Base-by-base conservation (phyloP, 2,888 invertebrate species). In the Pseudococcus longispinus region DNA sequence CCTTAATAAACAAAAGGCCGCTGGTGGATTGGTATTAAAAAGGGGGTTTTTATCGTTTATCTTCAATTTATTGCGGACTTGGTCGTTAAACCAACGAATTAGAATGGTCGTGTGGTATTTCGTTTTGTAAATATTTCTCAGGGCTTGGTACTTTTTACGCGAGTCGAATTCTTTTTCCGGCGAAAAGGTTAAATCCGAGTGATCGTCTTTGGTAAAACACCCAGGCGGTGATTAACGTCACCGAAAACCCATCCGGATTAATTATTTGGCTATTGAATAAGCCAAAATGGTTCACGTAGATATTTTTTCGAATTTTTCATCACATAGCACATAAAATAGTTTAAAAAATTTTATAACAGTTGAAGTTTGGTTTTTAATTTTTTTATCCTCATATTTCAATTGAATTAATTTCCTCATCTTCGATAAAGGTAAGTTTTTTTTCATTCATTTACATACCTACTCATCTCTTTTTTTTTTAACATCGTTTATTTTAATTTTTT, bases 401-500 rank as follows among this genome's bases (percentile, higher is more conserved):
- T 46, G 37, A 55, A 80, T 80, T 55, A 37, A 51, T 83, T 32
- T 26, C 5, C 82, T 32, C 26, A 20, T 29, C 37, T 70, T 20
- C 18, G 20, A 44, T 32, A 46, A 55, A 82, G 65, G 60, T 65
- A 65, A 87, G 42, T 85, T 85, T 85, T 46, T 65, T 55, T 42
- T 77, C 37, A 37, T 55, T 85, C 42, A 29, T 74, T 74, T 74
- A 42, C 18, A 20, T 26, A 70, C 44, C 23, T 37, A 42, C 70
- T 87, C 26, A 37, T 37, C 37, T 37, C 8, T 37, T 37, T 46
- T 51, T 46, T 74, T 86, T 65, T 87, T 86, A 55, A 51, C 32
- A n/a, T 60, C 37, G 80, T 88, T 55, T 46, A 46, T 74, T 8
- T 84, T 65, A 84, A 84, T 6, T 42, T 20, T 84, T 77, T 23